A percentile compares a stretch with the other conserved stretches of the same genome.
phyloP scores from a whole-genome alignment of 2,113 vertebrate species.

The Meleagris gallopavo region DNA sequence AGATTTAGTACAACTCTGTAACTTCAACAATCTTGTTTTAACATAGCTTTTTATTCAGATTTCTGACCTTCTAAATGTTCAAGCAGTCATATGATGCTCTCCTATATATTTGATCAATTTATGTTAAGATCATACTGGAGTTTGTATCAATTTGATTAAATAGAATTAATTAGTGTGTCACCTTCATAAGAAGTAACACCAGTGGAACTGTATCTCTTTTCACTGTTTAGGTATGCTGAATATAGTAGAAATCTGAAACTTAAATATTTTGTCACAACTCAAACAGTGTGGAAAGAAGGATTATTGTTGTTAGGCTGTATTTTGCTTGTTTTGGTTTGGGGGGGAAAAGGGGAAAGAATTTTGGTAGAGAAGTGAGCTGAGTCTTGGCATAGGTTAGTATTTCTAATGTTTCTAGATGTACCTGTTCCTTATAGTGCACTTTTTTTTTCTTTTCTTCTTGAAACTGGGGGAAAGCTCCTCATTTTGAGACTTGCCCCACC shows the following conservation, averaged over 20 bases:
- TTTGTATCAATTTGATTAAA: neutral
- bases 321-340: neutral
- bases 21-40: neutral
- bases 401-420: slow-evolving; percentile 1
- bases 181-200: neutral
- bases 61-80: neutral
- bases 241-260: neutral
- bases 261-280: neutral
- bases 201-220: neutral
- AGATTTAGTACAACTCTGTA: neutral
- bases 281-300: neutral
- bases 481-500: neutral
- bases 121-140: neutral
- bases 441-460: neutral
- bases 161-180: neutral
- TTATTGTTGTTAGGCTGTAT: neutral
- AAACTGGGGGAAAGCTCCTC: neutral
- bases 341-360: neutral
- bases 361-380: neutral
- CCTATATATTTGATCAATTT: neutral
- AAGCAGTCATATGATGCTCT: neutral
- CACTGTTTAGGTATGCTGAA: neutral
- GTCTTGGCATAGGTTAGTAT: neutral
- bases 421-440: neutral
- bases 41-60: neutral